These are phyloP conservation scores for Creontiades dilutus DNA, from an alignment of 2,888 invertebrate genomes.

Conservation along the genomic window DNA sequence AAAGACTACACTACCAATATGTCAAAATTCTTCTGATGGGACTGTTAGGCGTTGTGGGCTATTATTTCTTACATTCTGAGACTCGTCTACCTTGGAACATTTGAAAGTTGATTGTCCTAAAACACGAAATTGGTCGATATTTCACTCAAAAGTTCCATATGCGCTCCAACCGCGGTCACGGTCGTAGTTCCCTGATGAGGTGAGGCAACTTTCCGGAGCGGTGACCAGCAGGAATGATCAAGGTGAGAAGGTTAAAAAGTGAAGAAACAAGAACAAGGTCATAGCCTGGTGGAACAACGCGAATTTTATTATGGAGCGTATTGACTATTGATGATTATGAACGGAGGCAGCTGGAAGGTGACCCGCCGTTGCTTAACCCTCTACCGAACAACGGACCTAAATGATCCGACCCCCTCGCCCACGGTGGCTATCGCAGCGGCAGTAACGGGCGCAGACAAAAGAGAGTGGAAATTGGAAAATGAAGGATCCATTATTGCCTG, in stretches of 20 bases:
- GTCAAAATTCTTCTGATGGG: too few species aligned
- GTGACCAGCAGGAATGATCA: slow-evolving; percentile 52
- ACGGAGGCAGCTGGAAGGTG: slow-evolving; percentile 37
- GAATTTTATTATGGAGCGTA: slow-evolving; percentile 51
- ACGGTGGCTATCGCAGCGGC: neutral
- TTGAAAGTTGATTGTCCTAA: neutral
- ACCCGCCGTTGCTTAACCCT: slow-evolving; percentile 35
- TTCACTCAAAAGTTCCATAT: slow-evolving; percentile 4
- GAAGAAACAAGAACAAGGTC: slow-evolving; percentile 58
- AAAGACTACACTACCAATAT: too few species aligned
- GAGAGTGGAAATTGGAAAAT: slow-evolving; percentile 45
- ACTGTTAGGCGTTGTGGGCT: too few species aligned
- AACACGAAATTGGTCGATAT: neutral
- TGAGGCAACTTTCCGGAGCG: slow-evolving; percentile 46
- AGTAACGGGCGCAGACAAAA: slow-evolving; percentile 14
- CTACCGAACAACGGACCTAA: slow-evolving; percentile 29
- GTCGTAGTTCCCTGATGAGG: slow-evolving; percentile 25
- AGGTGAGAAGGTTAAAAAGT: slow-evolving; percentile 61
- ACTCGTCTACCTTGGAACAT: neutral
- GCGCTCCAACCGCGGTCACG: slow-evolving; percentile 24
- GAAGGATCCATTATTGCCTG: slow-evolving; percentile 17
- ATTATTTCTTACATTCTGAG: neutral
- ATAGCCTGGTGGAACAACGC: slow-evolving; percentile 33
- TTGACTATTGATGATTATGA: slow-evolving; percentile 56
- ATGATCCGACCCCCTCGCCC: slow-evolving; percentile 10